phyloP scores from a whole-genome alignment of 2,888 invertebrate genomes.

The Plutella xylostella region DNA sequence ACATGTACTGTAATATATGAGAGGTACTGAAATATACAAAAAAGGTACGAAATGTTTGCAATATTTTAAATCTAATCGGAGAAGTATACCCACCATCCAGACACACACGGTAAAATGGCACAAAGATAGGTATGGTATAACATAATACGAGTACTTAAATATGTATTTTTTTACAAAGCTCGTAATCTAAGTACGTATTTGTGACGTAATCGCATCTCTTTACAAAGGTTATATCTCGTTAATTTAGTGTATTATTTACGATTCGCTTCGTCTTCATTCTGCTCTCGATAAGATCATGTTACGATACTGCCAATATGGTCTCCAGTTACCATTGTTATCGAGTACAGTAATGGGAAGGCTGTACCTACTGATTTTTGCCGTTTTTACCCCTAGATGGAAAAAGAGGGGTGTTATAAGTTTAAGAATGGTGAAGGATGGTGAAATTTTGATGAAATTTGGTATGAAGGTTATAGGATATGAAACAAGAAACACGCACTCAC shows the following conservation, averaged over 20 bases:
- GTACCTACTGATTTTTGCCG: no score
- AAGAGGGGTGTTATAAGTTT: no score
- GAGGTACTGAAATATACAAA: no score
- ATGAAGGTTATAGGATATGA: no score
- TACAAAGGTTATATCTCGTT: slow-evolving; percentile 47
- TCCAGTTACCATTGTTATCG: slow-evolving; percentile 50
- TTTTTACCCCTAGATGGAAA: no score
- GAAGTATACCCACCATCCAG: slow-evolving; percentile 35
- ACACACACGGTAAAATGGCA: no score
- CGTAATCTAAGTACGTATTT: not conserved
- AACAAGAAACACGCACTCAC: no score
- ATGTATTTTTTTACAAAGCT: slow-evolving; percentile 22
- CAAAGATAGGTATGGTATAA: no score
- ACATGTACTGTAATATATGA: no score
- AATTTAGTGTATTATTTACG: slow-evolving; percentile 61
- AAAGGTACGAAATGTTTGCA: not conserved
- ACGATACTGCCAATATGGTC: slow-evolving; percentile 57
- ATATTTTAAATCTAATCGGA: slow-evolving; percentile 25
- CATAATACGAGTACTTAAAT: slow-evolving; percentile 29
- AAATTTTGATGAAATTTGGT: no score
- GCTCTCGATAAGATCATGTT: slow-evolving; percentile 51
- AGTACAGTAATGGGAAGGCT: not conserved
- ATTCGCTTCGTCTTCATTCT: slow-evolving; percentile 57
- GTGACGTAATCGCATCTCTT: slow-evolving; percentile 16
- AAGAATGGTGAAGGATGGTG: no score